Evolutionary conservation across 2,888 invertebrate genomes (phyloP).

Genomic region (Lissonota sp.): DNA sequence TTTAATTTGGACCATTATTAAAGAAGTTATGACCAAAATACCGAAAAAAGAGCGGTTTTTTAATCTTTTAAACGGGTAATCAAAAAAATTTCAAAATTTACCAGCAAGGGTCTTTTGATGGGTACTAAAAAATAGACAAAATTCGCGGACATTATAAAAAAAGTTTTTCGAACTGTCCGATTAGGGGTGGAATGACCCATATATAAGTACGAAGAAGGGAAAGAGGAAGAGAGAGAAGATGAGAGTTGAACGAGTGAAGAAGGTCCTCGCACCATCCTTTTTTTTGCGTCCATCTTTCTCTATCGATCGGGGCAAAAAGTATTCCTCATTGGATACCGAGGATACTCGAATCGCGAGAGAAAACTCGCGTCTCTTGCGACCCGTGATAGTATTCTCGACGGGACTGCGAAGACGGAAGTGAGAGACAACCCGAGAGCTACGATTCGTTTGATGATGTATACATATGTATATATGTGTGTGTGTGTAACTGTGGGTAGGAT

Average conservation of each 20-base stretch:
- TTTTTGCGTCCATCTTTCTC: background rate
- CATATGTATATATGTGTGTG: no score
- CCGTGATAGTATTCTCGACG: slow-evolving; percentile 27
- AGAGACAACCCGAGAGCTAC: slow-evolving; percentile 15
- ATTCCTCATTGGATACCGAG: slow-evolving; percentile 32
- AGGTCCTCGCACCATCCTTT: slow-evolving; percentile 10
- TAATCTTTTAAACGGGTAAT: no score
- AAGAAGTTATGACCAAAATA: no score
- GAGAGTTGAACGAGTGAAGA: background rate
- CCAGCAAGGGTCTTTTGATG: no score
- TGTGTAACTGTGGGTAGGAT: slow-evolving; percentile 9
- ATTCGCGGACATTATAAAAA: no score
- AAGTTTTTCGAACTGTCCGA: no score
- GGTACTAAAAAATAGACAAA: no score
- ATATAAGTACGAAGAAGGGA: background rate
- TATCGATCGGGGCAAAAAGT: slow-evolving; percentile 37
- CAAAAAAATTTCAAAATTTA: no score
- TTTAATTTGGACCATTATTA: no score
- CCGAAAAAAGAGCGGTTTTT: no score
- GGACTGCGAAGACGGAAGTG: slow-evolving; percentile 19
- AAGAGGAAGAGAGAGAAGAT: background rate
- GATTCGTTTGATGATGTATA: slow-evolving; percentile 24
- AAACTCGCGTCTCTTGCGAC: background rate
- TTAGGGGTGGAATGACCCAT: no score
- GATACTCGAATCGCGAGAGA: slow-evolving; percentile 10